Base-by-base conservation (phyloP, 2,797 vertebrate species). In the Carduelis carduelis region DNA sequence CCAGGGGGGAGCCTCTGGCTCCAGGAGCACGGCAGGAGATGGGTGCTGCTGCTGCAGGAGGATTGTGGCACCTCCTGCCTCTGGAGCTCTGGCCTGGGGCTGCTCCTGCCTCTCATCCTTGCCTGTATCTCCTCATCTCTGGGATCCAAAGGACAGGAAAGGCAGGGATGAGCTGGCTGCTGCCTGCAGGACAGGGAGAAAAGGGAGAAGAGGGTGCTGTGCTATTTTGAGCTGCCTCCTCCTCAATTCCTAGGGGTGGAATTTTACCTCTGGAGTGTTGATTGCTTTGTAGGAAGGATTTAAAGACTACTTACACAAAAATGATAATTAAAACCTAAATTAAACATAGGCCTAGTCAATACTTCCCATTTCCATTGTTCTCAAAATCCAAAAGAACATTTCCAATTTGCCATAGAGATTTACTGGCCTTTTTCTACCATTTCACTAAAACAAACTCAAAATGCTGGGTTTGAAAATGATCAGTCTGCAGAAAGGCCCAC, bases 151-250 rank as follows among this genome's bases (percentile, higher is more conserved):
- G 83, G 43, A 71, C 60, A 74, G 30, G 60, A 59, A 24, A 34
- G 9, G 10, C 6, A 41, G 63, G 52, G 37, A 63, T 26, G 93
- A 94, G 91, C 87, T 85, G 35, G 11, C 75, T 84, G 77, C 86
- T 89, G 90, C 82, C 6, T 85, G 94, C 92, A 84, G 70, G 26
- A 88, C 59, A 7, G 8, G 6, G 66, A 87, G 70, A 30, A 72
- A 71, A 87, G 84, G 74, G 56, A 93, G 86, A 72, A 76, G 70
- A 87, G 41, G 70, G 23, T 41, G 87, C 81, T 74, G 56, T 6
- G 91, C 90, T 95, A 96, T 92, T 95, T 56, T 46, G 32, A 92
- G 82, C 91, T 69, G 8, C 96, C 91, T 91, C 96, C 94, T 87
- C 89, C 89, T 85, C 91, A 66, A 47, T 56, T 93, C 81, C 95